Evolutionary conservation across 2,888 invertebrate genomes (phyloP).

Genomic region (Polydrusus cervinus): DNA sequence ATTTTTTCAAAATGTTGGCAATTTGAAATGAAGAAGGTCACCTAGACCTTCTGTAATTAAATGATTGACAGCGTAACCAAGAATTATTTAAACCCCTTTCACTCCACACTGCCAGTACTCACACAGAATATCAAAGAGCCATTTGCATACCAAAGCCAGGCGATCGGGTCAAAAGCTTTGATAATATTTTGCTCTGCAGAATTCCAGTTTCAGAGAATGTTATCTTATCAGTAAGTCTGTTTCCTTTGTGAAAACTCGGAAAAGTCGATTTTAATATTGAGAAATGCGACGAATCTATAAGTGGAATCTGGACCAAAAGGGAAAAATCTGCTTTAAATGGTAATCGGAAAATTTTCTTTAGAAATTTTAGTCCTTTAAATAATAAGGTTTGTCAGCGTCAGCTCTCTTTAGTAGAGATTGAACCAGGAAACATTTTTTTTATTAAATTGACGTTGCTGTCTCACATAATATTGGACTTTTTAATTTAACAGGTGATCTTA

Average conservation of each 20-base stretch:
- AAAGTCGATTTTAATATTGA: conserved; percentile 54
- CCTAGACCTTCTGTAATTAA: neutral
- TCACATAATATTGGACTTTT: too few relatives aligned
- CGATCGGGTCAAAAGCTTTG: conserved; percentile 51
- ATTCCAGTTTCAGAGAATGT: conserved; percentile 38
- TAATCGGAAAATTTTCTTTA: conserved; percentile 35
- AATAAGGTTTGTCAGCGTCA: neutral
- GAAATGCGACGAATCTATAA: conserved; percentile 52
- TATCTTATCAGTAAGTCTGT: conserved; percentile 53
- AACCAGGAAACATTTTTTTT: too few relatives aligned
- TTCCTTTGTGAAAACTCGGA: conserved; percentile 50
- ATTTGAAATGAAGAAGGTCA: neutral
- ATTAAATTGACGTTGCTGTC: too few relatives aligned
- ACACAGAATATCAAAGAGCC: conserved; percentile 40
- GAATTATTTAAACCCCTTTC: conserved; percentile 20
- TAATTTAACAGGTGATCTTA: too few relatives aligned
- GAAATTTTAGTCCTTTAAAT: conserved; percentile 22
- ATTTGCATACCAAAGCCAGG: conserved; percentile 50
- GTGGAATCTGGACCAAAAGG: conserved; percentile 41
- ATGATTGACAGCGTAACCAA: conserved; percentile 18
- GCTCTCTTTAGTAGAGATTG: neutral
- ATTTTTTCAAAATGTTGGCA: too few relatives aligned
- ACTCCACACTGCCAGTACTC: conserved; percentile 8
- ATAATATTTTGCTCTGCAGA: conserved; percentile 43
- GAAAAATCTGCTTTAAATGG: conserved; percentile 45